A percentile compares a stretch with the other conserved stretches of the same genome.
phyloP scores from a whole-genome alignment of 2,797 vertebrate genomes.

The Tapera naevia region DNA sequence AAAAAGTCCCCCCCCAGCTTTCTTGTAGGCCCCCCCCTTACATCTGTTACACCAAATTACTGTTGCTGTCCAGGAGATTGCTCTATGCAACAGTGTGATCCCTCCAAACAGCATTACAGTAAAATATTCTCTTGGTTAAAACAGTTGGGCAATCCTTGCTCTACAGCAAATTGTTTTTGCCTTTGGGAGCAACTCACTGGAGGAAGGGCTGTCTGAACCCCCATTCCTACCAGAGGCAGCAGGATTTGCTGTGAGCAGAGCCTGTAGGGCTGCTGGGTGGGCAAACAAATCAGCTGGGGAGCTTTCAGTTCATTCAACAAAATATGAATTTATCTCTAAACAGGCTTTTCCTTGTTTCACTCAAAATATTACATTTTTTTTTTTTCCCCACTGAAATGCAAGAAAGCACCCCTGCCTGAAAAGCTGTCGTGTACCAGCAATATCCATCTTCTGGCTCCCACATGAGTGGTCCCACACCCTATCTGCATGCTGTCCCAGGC shows the following conservation, averaged over 20 bases:
- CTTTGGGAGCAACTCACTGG: background rate
- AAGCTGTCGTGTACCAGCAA: background rate
- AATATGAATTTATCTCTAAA: background rate
- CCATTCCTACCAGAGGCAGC: background rate
- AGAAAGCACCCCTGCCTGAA: background rate
- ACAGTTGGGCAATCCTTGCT: background rate
- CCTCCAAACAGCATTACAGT: background rate
- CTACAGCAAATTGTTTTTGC: background rate
- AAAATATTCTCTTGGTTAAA: background rate
- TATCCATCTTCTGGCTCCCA: background rate
- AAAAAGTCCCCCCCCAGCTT: no score
- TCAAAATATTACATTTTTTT: background rate
- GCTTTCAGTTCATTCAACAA: background rate
- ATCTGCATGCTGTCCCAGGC: background rate
- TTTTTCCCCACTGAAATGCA: background rate
- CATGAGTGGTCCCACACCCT: accelerated
- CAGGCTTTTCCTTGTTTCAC: background rate
- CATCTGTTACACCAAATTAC: no score
- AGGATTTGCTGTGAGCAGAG: background rate
- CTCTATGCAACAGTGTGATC: background rate
- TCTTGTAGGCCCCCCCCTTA: no score
- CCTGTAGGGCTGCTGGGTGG: background rate
- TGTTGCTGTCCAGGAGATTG: background rate
- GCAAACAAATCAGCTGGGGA: background rate
- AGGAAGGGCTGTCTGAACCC: background rate